These are phyloP conservation scores for Falco biarmicus DNA, from an alignment of 2,797 vertebrate species.

Conservation along the genomic window DNA sequence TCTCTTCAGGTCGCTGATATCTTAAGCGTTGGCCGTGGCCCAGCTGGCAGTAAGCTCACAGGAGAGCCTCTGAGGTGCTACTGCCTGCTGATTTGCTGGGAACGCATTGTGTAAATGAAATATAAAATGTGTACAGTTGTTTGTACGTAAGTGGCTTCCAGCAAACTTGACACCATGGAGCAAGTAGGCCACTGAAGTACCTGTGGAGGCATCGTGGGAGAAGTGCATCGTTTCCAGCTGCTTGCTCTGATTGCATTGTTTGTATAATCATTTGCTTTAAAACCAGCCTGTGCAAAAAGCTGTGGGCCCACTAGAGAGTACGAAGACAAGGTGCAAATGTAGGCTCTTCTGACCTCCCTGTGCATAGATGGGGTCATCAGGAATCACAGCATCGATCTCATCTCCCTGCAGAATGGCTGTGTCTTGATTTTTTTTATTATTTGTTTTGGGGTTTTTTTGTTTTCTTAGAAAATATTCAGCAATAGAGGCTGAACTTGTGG, in stretches of 20 bases:
- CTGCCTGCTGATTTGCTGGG: background rate
- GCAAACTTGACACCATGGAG: background rate
- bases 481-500: background rate
- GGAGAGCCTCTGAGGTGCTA: background rate
- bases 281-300: background rate
- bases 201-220: rapidly evolving
- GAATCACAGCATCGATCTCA: background rate
- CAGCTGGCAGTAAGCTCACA: background rate
- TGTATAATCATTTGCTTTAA: background rate
- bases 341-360: background rate
- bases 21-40: background rate
- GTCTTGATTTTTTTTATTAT: background rate
- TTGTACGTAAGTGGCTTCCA: background rate
- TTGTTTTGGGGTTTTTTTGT: background rate
- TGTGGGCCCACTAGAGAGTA: background rate
- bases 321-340: background rate
- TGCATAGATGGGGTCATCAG: background rate
- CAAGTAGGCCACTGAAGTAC: background rate
- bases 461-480: background rate
- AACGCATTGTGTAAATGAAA: rapidly evolving
- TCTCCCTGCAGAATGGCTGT: background rate
- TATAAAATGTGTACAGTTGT: background rate
- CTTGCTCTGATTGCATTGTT: background rate
- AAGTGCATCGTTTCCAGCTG: background rate
- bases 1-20: background rate